Conservation (phyloP, 2,888 invertebrate genomes). For the Yponomeuta plumbellus region DNA sequence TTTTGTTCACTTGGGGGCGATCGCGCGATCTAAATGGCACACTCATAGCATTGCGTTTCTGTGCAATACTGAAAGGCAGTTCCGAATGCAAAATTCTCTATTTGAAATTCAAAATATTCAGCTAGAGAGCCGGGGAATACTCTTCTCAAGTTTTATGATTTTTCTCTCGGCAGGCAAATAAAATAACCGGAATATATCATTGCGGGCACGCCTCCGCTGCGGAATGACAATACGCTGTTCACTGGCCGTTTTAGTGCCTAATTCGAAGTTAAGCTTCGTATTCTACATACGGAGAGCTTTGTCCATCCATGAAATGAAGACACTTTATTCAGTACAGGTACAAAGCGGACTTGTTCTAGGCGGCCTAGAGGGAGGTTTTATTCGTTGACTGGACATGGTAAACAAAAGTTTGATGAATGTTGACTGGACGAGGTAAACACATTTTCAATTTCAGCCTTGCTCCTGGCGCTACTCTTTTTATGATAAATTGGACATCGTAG, state of each 20-base stretch:
- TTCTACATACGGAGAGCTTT: neutral
- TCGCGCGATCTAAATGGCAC: conserved; percentile 37
- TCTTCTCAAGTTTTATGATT: conserved; percentile 44
- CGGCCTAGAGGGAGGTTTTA: too few species aligned
- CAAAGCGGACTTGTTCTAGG: too few species aligned
- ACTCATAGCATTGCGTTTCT: neutral
- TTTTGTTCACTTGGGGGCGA: conserved; percentile 22
- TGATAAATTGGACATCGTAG: too few species aligned
- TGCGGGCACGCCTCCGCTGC: neutral
- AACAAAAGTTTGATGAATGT: too few species aligned
- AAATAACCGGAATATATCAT: conserved; percentile 46
- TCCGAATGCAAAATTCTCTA: conserved; percentile 68
- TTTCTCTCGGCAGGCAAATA: conserved; percentile 51
- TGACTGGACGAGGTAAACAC: too few species aligned
- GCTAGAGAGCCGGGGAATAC: conserved; percentile 43
- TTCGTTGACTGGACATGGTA: too few species aligned
- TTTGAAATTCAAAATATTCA: conserved; percentile 68
- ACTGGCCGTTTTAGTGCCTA: conserved; percentile 7
- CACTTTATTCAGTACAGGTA: too few species aligned
- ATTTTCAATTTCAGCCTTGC: too few species aligned
- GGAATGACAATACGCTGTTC: conserved; percentile 4
- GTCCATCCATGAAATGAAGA: neutral
- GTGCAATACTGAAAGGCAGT: conserved; percentile 48
- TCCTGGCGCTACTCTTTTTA: too few species aligned
- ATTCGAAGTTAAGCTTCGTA: conserved; percentile 5